These are phyloP conservation scores for Saguinus midas DNA, from an alignment of 2,113 vertebrate genomes.

Conservation along the genomic window DNA sequence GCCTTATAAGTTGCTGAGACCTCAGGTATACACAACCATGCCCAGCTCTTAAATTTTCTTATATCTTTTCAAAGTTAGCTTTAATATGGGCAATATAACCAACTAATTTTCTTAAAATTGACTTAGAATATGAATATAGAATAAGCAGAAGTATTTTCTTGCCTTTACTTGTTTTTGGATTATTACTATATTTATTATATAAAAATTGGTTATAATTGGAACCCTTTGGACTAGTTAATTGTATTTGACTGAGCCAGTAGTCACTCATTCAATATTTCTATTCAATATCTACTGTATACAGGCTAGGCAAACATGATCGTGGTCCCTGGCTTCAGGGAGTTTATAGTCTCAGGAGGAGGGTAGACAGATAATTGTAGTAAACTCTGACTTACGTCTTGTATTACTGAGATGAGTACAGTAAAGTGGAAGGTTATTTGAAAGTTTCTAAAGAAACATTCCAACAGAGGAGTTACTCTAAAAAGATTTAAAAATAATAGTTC, in stretches of 20 bases:
- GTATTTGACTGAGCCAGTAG: not conserved
- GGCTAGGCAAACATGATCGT: not conserved
- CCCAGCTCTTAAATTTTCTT: not conserved
- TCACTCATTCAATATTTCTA: not conserved
- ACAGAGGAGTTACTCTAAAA: slow-evolving; percentile 8
- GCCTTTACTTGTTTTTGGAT: not conserved
- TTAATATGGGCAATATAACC: not conserved
- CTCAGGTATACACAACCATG: not conserved
- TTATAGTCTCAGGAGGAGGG: not conserved
- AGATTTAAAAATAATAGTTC: slow-evolving; percentile 28
- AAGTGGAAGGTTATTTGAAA: not conserved
- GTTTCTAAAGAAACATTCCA: slow-evolving; percentile 29
- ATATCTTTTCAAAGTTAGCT: not conserved
- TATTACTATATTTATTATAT: not conserved
- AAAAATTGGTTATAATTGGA: not conserved
- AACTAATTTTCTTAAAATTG: not conserved
- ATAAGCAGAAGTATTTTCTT: not conserved
- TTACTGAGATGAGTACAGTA: not conserved
- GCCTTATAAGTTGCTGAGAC: too few species aligned
- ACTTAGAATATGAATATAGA: not conserved
- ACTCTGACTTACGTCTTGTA: not conserved
- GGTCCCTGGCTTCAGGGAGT: not conserved
- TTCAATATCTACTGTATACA: not conserved
- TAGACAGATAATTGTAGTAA: not conserved
- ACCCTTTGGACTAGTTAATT: not conserved